phyloP scores from a whole-genome alignment of 2,888 invertebrate genomes.

The Meloe dianella region DNA sequence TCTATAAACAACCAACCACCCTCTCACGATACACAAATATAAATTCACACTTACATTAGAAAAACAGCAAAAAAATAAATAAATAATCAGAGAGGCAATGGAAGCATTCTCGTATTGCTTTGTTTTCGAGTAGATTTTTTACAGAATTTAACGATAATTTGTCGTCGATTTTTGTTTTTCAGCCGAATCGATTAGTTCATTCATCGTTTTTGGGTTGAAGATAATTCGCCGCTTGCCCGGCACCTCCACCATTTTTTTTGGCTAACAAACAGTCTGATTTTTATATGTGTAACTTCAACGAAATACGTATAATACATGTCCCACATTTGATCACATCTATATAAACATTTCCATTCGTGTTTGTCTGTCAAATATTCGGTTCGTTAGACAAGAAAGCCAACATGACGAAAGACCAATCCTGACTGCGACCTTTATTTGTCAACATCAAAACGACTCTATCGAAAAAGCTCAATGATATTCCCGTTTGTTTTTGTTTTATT shows the following conservation, averaged over 20 bases:
- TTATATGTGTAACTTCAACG: not conserved
- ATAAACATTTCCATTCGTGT: slow-evolving; percentile 33
- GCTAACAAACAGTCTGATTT: not conserved
- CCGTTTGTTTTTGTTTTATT: no score
- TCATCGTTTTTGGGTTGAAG: no score
- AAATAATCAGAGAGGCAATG: not conserved
- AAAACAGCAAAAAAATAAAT: not conserved
- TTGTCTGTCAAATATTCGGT: slow-evolving; percentile 52
- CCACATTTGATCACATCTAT: slow-evolving; percentile 38
- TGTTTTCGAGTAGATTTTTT: not conserved
- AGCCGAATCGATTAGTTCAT: no score
- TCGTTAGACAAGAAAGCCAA: slow-evolving; percentile 51
- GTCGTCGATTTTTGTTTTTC: no score
- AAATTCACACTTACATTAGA: not conserved
- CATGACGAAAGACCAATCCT: slow-evolving; percentile 21
- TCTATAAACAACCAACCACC: slow-evolving; percentile 35
- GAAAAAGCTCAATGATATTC: not conserved
- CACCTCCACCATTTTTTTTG: slow-evolving; percentile 7
- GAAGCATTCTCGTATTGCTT: not conserved
- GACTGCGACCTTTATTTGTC: not conserved
- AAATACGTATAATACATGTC: not conserved
- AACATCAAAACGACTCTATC: not conserved
- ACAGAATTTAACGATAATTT: not conserved
- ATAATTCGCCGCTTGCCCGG: no score
- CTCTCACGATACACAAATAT: not conserved